These are phyloP conservation scores for Rhabdornis inornatus DNA, from an alignment of 2,113 vertebrate genomes.

Conservation along the genomic window DNA sequence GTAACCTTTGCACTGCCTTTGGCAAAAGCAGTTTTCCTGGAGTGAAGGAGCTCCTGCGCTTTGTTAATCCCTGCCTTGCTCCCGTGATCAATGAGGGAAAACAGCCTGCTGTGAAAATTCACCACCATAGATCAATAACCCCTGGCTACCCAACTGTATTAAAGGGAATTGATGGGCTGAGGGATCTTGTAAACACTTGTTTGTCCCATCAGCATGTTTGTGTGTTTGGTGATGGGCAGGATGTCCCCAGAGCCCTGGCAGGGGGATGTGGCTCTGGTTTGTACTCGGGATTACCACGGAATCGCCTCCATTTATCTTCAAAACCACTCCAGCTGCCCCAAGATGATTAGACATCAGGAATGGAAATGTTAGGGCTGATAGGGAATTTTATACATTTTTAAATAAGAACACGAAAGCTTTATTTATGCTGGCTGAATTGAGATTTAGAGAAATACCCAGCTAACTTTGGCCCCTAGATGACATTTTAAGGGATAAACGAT, in stretches of 20 bases:
- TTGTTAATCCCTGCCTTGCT: background rate
- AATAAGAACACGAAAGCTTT: background rate
- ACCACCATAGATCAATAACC: conserved; percentile 6
- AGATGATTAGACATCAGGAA: background rate
- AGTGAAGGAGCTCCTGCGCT: background rate
- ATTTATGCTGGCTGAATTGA: background rate
- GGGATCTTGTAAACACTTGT: conserved; percentile 32
- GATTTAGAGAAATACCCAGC: background rate
- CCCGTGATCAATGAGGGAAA: background rate
- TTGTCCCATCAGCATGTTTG: conserved; percentile 44
- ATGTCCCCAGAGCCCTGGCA: background rate
- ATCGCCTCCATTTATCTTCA: rapidly evolving
- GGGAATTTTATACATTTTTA: background rate
- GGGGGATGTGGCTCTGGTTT: background rate
- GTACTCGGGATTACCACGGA: background rate
- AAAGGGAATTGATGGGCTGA: conserved; percentile 25
- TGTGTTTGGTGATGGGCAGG: background rate
- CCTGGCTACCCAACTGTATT: conserved; percentile 7
- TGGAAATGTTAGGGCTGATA: background rate
- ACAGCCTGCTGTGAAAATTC: conserved; percentile 1
- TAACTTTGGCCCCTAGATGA: conserved; percentile 15
- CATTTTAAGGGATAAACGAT: conserved; percentile 38
- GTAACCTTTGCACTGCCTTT: background rate
- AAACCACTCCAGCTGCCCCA: background rate
- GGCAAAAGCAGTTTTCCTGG: background rate